Evolutionary conservation across 2,113 vertebrate species (phyloP).

Genomic region (Rhynchomys soricoides): DNA sequence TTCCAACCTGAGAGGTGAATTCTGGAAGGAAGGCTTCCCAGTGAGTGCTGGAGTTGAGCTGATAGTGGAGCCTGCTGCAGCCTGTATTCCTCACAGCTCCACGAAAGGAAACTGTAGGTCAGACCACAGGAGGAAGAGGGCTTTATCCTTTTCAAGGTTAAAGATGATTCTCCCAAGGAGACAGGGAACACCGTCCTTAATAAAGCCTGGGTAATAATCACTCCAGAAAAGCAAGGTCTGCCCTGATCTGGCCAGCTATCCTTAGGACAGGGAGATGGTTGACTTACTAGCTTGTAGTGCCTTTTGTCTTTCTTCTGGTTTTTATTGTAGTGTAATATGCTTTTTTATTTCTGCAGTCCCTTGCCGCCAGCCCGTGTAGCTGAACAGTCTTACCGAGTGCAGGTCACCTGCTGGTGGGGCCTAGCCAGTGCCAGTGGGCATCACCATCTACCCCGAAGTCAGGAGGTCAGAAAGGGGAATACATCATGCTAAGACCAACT

Average conservation of each 20-base stretch:
- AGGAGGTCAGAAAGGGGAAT: conserved; percentile 36
- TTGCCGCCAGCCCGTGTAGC: not conserved
- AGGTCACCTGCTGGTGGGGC: not conserved
- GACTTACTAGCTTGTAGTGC: not conserved
- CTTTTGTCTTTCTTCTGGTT: not conserved
- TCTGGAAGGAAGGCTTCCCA: not conserved
- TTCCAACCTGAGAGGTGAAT: not conserved
- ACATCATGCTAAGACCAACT: conserved; percentile 67
- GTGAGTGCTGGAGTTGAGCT: not conserved
- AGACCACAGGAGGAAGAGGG: not conserved
- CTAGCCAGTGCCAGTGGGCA: not conserved
- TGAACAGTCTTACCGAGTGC: not conserved
- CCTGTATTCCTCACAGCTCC: not conserved
- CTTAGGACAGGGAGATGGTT: not conserved
- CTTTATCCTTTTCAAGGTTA: no score
- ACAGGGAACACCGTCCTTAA: not conserved
- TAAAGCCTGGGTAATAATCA: not conserved
- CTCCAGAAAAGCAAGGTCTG: not conserved
- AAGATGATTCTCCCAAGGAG: not conserved
- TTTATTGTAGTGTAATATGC: not conserved
- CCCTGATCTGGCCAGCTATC: not conserved
- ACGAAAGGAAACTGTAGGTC: not conserved
- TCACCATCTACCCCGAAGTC: not conserved
- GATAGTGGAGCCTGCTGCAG: not conserved
- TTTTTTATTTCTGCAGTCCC: not conserved